Evolutionary conservation across 2,113 vertebrate species (phyloP).

Genomic region (Rhombomys opimus): DNA sequence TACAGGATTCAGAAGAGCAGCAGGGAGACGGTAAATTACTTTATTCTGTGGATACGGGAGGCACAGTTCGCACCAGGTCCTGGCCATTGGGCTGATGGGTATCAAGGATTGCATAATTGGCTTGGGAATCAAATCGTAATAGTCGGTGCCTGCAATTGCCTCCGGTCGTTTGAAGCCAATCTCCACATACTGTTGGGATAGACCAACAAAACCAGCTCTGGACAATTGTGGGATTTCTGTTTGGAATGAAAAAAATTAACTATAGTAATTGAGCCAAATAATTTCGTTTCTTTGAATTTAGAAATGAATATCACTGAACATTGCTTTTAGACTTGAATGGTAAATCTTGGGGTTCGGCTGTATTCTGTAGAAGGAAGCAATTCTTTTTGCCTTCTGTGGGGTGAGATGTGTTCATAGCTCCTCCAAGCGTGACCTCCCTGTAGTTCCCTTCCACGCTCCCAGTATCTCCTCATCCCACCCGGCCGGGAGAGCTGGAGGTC

Average conservation of each 20-base stretch:
- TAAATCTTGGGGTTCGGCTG: background rate
- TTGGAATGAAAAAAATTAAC: background rate
- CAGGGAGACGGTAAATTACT: background rate
- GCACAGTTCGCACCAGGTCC: background rate
- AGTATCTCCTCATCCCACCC: accelerated
- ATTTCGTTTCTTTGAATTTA: constrained; percentile 68
- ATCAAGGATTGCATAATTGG: background rate
- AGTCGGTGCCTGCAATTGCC: background rate
- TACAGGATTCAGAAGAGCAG: background rate
- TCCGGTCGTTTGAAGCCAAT: background rate
- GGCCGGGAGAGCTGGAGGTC: accelerated
- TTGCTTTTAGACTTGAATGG: background rate
- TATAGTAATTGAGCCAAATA: background rate
- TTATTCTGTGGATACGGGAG: background rate
- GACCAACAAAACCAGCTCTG: background rate
- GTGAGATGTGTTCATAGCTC: background rate
- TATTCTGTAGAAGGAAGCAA: background rate
- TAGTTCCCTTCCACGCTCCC: background rate
- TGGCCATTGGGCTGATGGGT: background rate
- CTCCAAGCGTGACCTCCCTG: no score
- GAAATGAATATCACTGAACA: background rate
- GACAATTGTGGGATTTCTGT: background rate
- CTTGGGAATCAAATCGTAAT: background rate
- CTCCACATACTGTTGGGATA: background rate
- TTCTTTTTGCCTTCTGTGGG: background rate